A percentile compares a stretch with the other conserved stretches of the same genome.
phyloP scores from a whole-genome alignment of 2,888 invertebrate species.

The Spatulosminthurus flaviceps region DNA sequence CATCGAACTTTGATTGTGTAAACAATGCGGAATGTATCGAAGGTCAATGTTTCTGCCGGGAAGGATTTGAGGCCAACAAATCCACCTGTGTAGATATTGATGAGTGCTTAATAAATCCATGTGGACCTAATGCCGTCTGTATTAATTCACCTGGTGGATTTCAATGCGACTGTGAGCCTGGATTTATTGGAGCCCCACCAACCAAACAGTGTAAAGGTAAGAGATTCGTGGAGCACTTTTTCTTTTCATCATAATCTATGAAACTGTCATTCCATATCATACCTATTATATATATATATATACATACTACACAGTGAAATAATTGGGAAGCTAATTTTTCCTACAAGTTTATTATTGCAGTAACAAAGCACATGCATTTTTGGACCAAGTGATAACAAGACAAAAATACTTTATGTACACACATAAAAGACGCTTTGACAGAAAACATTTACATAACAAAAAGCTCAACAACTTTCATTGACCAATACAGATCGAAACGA shows the following conservation, averaged over 20 bases:
- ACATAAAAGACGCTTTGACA: background rate
- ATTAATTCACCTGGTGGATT: constrained; percentile 82
- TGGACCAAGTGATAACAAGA: background rate
- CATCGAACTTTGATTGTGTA: constrained; percentile 88
- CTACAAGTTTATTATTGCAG: no score
- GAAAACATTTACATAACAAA: background rate
- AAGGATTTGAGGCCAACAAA: constrained; percentile 83
- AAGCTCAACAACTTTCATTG: constrained; percentile 12
- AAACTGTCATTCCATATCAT: no score
- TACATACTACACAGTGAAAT: no score
- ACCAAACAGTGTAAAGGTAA: constrained; percentile 77
- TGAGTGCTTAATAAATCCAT: constrained; percentile 77
- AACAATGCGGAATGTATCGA: constrained; percentile 91
- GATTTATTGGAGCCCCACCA: constrained; percentile 85
- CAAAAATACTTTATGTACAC: constrained; percentile 36
- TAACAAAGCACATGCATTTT: background rate
- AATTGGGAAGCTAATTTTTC: no score
- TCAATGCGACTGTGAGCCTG: constrained; percentile 82
- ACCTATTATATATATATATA: no score
- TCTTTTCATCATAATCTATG: background rate
- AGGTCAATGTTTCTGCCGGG: constrained; percentile 87
- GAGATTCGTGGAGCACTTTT: constrained; percentile 4
- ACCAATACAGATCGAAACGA: constrained; percentile 77
- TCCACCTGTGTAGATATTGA: constrained; percentile 83
- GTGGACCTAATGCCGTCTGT: constrained; percentile 81